Evolutionary conservation across 2,888 invertebrate species (phyloP).

Genomic region (Scaptomyza cyrtandrae): DNA sequence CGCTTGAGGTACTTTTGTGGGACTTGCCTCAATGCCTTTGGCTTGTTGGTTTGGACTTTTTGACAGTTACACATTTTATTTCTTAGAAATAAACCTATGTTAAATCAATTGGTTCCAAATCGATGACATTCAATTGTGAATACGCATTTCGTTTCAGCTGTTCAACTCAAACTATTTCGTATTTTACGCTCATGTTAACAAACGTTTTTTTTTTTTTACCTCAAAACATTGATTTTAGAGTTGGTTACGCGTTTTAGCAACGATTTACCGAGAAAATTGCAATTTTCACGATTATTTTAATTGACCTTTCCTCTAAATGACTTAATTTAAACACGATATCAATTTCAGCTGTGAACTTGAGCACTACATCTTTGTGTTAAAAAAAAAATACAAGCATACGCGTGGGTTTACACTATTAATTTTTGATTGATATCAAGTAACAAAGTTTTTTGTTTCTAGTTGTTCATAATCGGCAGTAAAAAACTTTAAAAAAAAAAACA

Average conservation of each 20-base stretch:
- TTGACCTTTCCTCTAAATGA: conserved; percentile 52
- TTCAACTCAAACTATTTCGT: conserved; percentile 59
- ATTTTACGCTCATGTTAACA: conserved; percentile 58
- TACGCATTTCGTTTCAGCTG: conserved; percentile 66
- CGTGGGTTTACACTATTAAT: neutral
- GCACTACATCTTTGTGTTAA: neutral
- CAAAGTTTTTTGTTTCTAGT: neutral
- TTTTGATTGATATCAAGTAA: neutral
- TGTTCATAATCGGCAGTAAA: too few relatives aligned
- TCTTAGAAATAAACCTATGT: conserved; percentile 62
- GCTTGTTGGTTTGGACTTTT: conserved; percentile 35
- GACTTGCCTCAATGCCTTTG: conserved; percentile 46
- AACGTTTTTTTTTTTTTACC: conserved; percentile 14
- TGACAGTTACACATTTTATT: conserved; percentile 69
- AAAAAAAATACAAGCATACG: neutral
- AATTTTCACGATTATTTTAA: conserved; percentile 72
- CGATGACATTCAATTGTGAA: conserved; percentile 69
- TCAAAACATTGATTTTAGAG: conserved; percentile 34
- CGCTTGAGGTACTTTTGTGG: conserved; percentile 8
- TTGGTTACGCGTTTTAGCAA: conserved; percentile 53
- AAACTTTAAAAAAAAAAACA: too few relatives aligned
- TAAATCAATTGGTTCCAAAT: conserved; percentile 79
- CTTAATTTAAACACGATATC: conserved; percentile 53
- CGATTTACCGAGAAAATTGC: conserved; percentile 64
- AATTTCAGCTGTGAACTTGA: neutral